Evolutionary conservation across 2,888 invertebrate species (phyloP).

Genomic region (Dasypogon diadema): DNA sequence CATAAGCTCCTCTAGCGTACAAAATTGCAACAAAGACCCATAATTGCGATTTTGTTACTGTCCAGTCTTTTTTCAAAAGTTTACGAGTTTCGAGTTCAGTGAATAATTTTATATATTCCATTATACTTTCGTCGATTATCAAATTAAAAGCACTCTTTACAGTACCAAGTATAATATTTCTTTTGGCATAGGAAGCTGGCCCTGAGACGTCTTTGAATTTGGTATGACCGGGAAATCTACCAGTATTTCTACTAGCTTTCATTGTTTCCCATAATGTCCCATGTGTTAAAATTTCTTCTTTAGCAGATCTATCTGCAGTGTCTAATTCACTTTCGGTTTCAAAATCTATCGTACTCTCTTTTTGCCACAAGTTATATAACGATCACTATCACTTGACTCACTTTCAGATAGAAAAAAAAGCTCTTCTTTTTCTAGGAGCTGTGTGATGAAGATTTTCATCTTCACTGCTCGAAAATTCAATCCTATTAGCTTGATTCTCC

Average conservation of each 20-base stretch:
- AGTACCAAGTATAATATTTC: conserved; percentile 10
- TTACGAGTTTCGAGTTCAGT: neutral
- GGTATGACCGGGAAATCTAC: neutral
- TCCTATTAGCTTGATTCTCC: conserved; percentile 39
- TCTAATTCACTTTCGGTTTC: neutral
- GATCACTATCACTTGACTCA: conserved; percentile 19
- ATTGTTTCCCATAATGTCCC: neutral
- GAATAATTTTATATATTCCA: neutral
- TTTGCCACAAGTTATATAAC: conserved; percentile 7
- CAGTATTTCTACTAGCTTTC: neutral
- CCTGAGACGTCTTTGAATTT: neutral
- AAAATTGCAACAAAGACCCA: conserved; percentile 2
- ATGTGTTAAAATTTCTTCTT: conserved; percentile 18
- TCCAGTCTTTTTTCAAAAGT: no score
- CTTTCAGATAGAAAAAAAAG: conserved; percentile 28
- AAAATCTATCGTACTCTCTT: conserved; percentile 20
- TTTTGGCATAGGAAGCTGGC: conserved; percentile 7
- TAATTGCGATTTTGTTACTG: neutral
- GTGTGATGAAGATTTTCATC: conserved; percentile 24
- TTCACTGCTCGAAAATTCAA: conserved; percentile 45
- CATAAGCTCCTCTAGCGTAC: neutral
- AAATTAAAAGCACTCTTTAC: conserved; percentile 2
- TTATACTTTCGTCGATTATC: neutral
- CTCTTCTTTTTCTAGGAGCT: conserved; percentile 37
- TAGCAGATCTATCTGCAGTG: neutral